A percentile compares a stretch with the other conserved stretches of the same genome.
Evolutionary conservation across 2,113 vertebrate species (phyloP).

Genomic region (Glaucomys volans): DNA sequence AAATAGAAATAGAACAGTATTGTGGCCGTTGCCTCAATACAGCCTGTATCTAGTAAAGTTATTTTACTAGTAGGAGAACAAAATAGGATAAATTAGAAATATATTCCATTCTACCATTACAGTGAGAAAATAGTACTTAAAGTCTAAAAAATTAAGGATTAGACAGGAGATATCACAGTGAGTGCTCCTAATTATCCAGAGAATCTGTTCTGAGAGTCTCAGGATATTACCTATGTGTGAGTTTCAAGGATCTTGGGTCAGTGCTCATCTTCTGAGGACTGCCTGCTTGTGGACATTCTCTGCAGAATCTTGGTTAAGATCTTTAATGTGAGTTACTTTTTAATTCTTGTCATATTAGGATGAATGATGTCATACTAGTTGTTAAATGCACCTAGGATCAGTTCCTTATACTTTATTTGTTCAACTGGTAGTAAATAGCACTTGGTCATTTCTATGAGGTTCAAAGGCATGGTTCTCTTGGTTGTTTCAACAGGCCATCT

Average conservation of each 20-base stretch:
- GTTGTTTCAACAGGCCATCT: neutral
- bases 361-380: neutral
- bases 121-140: neutral
- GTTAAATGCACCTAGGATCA: neutral
- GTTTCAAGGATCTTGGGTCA: neutral
- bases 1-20: neutral
- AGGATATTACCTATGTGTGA: neutral
- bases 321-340: neutral
- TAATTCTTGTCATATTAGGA: neutral
- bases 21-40: neutral
- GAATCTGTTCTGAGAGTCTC: neutral
- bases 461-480: neutral
- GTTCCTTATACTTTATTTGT: neutral
- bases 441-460: neutral
- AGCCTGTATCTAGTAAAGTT: neutral
- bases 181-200: neutral
- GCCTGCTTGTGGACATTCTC: neutral
- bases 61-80: neutral
- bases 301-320: neutral
- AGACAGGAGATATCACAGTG: fast-evolving
- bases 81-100: neutral
- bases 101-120: neutral
- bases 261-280: neutral
- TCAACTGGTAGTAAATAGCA: neutral
- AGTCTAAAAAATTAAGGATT: neutral